Evolutionary conservation across 2,113 vertebrate species (phyloP).

Genomic region (Rissa tridactyla): DNA sequence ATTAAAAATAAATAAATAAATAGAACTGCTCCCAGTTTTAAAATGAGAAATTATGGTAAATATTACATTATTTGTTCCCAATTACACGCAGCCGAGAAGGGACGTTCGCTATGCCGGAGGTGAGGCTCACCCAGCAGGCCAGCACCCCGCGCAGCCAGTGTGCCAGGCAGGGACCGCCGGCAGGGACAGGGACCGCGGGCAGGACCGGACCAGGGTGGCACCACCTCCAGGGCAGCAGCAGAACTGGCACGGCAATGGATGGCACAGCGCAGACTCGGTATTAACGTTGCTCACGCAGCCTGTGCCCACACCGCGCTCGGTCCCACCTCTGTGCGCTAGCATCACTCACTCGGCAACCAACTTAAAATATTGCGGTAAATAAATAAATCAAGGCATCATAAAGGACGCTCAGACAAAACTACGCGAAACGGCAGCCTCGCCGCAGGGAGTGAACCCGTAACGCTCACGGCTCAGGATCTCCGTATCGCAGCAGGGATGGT

Average conservation of each 20-base stretch:
- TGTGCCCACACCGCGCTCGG: accelerated
- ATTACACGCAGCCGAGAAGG: not conserved
- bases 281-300: not conserved
- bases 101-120: not conserved
- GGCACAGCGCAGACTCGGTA: not conserved
- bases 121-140: not conserved
- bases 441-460: not conserved
- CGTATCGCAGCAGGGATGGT: not conserved
- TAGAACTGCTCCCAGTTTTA: not conserved
- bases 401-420: not conserved
- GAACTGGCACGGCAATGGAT: not conserved
- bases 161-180: not conserved
- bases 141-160: not conserved
- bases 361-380: not conserved
- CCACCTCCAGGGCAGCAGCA: not conserved
- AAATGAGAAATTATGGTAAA: not conserved
- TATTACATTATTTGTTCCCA: not conserved
- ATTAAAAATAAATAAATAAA: not conserved
- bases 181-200: not conserved
- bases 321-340: not conserved
- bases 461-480: not conserved
- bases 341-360: accelerated
- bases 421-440: not conserved
- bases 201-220: not conserved
- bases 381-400: not conserved